These are phyloP conservation scores for Danionella cerebrum DNA, from an alignment of 2,113 vertebrate species.

Conservation along the genomic window DNA sequence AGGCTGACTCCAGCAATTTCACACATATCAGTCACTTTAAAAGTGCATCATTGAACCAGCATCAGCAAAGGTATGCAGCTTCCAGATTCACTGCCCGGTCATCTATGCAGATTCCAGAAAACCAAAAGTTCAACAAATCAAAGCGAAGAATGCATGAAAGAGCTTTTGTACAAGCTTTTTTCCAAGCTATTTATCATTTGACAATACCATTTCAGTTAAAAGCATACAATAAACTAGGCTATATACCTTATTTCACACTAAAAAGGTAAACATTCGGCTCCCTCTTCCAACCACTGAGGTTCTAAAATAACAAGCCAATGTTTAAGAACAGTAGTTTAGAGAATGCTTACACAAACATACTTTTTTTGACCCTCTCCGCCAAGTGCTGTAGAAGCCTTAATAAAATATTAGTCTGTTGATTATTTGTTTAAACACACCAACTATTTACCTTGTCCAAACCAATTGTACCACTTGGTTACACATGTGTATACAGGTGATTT, in stretches of 20 bases:
- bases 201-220: too few species aligned
- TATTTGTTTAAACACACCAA: not conserved
- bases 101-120: not conserved
- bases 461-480: not conserved
- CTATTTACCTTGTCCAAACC: not conserved
- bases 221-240: not conserved
- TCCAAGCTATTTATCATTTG: too few species aligned
- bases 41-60: slow-evolving; percentile 13
- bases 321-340: not conserved
- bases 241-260: not conserved
- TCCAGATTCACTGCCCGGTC: not conserved
- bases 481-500: not conserved
- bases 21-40: not conserved
- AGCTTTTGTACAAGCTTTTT: too few species aligned
- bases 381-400: not conserved
- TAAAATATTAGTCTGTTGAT: not conserved
- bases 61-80: not conserved
- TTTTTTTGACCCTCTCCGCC: not conserved
- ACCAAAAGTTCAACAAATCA: not conserved
- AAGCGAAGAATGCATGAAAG: not conserved
- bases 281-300: not conserved
- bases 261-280: not conserved
- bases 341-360: not conserved
- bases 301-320: not conserved
- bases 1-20: slow-evolving; percentile 10